Conservation (phyloP, 2,797 vertebrate genomes). For the Liparis tanakae region DNA sequence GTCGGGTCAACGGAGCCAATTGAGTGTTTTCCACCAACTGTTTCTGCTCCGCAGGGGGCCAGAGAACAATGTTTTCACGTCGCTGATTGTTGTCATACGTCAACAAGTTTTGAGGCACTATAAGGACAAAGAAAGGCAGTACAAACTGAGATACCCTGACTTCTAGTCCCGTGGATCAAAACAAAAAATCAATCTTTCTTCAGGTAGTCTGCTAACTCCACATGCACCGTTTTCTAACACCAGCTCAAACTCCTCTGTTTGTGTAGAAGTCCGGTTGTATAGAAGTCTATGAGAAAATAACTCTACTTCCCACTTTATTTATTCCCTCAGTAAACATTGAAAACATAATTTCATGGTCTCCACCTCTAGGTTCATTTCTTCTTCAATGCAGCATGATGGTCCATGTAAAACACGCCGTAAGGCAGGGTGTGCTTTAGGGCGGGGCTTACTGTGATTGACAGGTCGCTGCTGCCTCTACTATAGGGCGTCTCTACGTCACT, state of each 20-base stretch:
- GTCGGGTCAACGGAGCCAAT: conserved; percentile 65
- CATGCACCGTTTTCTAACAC: background rate
- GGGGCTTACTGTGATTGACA: background rate
- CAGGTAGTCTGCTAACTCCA: background rate
- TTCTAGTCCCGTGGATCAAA: background rate
- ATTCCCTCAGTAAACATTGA: no score
- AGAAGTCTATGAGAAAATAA: no score
- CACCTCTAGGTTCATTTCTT: background rate
- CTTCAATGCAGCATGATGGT: background rate
- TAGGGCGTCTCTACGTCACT: no score
- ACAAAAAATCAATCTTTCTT: background rate
- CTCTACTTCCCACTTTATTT: no score
- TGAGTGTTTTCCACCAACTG: conserved; percentile 64
- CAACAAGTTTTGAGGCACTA: background rate
- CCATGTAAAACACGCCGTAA: background rate
- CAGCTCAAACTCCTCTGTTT: background rate
- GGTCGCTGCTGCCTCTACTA: background rate
- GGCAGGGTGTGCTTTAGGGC: background rate
- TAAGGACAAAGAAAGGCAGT: background rate
- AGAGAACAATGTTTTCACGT: no score
- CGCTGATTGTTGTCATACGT: background rate
- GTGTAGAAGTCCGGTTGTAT: no score
- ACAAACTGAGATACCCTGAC: background rate
- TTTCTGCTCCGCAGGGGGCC: no score
- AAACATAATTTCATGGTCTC: background rate